Evolutionary conservation across 2,888 invertebrate genomes (phyloP).

Genomic region (Kuschelorhynchus macadamiae): DNA sequence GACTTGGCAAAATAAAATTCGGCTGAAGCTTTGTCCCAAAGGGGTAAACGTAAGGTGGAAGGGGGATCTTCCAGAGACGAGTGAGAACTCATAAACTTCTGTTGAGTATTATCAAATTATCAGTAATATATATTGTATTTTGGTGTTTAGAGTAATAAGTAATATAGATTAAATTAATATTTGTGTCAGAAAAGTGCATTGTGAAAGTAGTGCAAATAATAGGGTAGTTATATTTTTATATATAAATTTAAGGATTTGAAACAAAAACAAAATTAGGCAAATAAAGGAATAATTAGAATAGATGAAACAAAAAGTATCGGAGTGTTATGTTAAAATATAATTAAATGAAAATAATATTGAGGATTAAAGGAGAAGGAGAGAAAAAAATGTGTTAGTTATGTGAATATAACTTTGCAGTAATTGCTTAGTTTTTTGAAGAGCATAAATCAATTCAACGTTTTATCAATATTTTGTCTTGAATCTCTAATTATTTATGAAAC

Average conservation of each 20-base stretch:
- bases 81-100: slow-evolving; percentile 66
- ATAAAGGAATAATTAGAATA: slow-evolving; percentile 26
- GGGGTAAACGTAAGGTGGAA: slow-evolving; percentile 72
- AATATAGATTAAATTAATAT: no score
- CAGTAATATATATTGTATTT: no score
- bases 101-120: no score
- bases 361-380: slow-evolving; percentile 51
- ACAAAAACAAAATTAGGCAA: no score
- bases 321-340: slow-evolving; percentile 21
- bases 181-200: not conserved
- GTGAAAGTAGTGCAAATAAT: not conserved
- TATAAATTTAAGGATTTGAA: no score
- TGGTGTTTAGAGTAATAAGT: no score
- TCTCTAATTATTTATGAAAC: no score
- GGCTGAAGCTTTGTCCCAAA: slow-evolving; percentile 82
- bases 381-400: slow-evolving; percentile 57
- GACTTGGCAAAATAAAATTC: slow-evolving; percentile 83
- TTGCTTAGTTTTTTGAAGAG: slow-evolving; percentile 12
- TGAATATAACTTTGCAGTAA: slow-evolving; percentile 24
- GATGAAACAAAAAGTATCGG: slow-evolving; percentile 22
- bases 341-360: slow-evolving; percentile 50
- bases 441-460: not conserved
- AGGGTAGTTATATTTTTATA: slow-evolving; percentile 12
- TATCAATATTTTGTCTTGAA: no score
- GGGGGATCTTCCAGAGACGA: slow-evolving; percentile 71